Percentiles rank a stretch among this genome's conserved stretches.
phyloP scores from a whole-genome alignment of 1,140 invertebrate species.

The Cotesia glomerata region DNA sequence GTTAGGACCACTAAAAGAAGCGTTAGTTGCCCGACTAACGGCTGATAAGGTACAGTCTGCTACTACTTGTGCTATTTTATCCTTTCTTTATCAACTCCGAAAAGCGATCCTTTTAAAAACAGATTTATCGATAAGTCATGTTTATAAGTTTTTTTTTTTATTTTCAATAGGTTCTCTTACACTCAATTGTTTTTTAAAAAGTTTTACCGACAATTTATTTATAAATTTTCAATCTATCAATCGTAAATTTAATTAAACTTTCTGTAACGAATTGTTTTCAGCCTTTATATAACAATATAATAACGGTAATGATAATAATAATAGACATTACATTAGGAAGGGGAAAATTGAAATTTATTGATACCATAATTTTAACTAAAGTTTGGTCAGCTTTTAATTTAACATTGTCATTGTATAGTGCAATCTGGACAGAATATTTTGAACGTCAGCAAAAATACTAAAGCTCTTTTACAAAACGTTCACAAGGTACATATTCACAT shows the following conservation, averaged over 20 bases:
- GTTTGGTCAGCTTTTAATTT: conserved; percentile 1
- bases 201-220: too few species aligned
- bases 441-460: conserved; percentile 1
- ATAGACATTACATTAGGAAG: background rate
- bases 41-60: conserved; percentile 58
- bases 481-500: background rate
- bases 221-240: too few species aligned
- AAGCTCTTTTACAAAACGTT: background rate
- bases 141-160: background rate
- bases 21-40: conserved; percentile 57
- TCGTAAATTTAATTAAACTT: too few species aligned
- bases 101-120: background rate
- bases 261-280: too few species aligned
- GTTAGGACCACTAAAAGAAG: conserved; percentile 75
- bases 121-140: too few species aligned
- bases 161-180: too few species aligned
- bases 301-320: too few species aligned
- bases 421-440: background rate
- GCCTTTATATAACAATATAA: too few species aligned
- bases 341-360: background rate
- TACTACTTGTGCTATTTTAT: conserved; percentile 23
- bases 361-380: background rate
- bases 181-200: too few species aligned
- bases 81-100: background rate
- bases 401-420: background rate